phyloP scores from a whole-genome alignment of 2,888 invertebrate genomes.

The Psylliodes chrysocephalus region DNA sequence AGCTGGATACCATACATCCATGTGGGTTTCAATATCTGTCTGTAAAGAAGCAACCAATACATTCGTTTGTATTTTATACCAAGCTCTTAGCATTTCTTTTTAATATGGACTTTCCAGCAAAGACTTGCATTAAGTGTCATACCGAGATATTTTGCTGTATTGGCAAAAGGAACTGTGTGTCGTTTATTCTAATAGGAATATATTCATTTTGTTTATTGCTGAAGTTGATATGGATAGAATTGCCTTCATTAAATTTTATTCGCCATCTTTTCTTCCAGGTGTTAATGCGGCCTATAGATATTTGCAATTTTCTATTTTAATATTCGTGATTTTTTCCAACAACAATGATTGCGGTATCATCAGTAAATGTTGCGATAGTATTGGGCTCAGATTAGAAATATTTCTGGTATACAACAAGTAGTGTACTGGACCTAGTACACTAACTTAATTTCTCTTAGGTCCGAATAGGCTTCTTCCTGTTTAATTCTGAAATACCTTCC shows the following conservation, averaged over 20 bases:
- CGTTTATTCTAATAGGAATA: neutral
- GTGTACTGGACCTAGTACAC: neutral
- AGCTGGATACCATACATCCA: neutral
- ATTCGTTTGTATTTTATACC: neutral
- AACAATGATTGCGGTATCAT: neutral
- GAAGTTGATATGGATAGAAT: neutral
- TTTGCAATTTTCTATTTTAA: neutral
- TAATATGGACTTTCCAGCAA: neutral
- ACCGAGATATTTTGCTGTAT: neutral
- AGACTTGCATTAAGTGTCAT: neutral
- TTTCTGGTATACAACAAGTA: neutral
- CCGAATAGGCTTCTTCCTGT: neutral
- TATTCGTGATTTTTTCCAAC: neutral
- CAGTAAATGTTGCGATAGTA: neutral
- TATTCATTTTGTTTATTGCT: neutral
- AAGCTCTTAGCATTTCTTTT: neutral
- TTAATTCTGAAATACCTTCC: neutral
- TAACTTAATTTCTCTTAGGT: neutral
- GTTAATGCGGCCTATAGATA: neutral
- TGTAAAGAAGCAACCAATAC: neutral
- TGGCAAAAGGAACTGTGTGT: neutral
- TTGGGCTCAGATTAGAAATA: neutral
- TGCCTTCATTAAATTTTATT: neutral
- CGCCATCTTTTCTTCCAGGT: neutral
- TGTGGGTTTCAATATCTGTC: neutral